Conservation (phyloP, 1,140 invertebrate genomes). For the Littorina saxatilis region DNA sequence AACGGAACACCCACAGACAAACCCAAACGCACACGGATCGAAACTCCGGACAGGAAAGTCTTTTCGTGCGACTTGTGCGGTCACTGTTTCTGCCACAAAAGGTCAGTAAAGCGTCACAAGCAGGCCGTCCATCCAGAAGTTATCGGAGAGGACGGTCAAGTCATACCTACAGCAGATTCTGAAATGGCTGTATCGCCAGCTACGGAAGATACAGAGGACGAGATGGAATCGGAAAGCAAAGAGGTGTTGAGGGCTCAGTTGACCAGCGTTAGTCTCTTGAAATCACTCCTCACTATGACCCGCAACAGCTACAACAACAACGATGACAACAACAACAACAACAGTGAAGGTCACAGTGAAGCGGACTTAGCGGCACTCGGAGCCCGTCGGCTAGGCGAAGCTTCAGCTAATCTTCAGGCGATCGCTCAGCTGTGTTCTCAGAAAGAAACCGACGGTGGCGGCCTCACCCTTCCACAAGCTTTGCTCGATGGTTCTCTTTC, state of each 20-base stretch:
- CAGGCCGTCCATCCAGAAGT: background rate
- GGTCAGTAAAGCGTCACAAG: conserved; percentile 15
- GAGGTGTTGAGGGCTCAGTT: background rate
- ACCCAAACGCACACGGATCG: background rate
- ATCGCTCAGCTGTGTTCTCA: background rate
- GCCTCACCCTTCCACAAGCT: background rate
- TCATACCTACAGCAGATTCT: too few relatives aligned
- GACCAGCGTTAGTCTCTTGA: background rate
- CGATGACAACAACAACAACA: background rate
- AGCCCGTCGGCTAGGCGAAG: background rate
- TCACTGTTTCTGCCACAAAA: background rate
- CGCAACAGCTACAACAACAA: background rate
- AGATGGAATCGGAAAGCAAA: background rate
- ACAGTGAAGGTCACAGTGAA: background rate
- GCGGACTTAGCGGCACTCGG: background rate
- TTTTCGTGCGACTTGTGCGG: background rate
- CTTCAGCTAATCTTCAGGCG: conserved; percentile 13
- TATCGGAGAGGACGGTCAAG: background rate
- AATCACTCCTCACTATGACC: background rate
- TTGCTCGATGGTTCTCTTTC: too few relatives aligned
- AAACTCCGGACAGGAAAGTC: background rate
- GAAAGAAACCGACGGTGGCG: background rate
- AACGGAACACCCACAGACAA: background rate
- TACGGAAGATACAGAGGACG: background rate
- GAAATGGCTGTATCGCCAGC: too few relatives aligned